Conservation (phyloP, 2,888 invertebrate species). For the Epicampocera succincta region DNA sequence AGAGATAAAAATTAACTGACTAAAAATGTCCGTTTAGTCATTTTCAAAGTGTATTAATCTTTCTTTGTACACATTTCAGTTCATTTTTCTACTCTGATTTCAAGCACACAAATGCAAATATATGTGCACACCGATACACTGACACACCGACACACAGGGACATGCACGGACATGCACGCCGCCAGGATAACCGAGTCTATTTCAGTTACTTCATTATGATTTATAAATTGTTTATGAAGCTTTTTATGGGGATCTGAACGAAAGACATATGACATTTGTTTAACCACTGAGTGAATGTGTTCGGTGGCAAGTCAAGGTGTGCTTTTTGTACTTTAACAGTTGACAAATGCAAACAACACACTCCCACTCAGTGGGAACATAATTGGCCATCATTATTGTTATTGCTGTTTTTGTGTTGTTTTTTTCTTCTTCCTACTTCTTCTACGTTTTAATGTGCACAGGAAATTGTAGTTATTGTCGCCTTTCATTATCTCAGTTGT, state of each 20-base stretch:
- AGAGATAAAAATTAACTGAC: conserved; percentile 42
- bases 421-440: not conserved
- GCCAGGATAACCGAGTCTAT: not conserved
- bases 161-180: not conserved
- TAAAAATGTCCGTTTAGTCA: conserved; percentile 25
- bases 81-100: not conserved
- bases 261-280: conserved; percentile 9
- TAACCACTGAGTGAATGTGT: not conserved
- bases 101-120: not conserved
- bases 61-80: not conserved
- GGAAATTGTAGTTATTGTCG: conserved; percentile 24
- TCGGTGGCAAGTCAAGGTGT: not conserved
- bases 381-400: conserved; percentile 47
- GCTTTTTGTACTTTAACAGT: conserved; percentile 42
- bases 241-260: conserved; percentile 5
- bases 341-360: conserved; percentile 43
- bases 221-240: conserved; percentile 14
- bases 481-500: conserved; percentile 13
- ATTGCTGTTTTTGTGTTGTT: conserved; percentile 10
- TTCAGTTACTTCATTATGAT: conserved; percentile 46
- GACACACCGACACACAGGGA: not conserved
- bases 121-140: not conserved
- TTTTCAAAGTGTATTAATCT: conserved; percentile 21
- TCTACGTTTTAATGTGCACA: not conserved
- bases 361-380: conserved; percentile 48